Conservation (phyloP, 1,140 invertebrate genomes). For the Caenorhabditis briggsae region DNA sequence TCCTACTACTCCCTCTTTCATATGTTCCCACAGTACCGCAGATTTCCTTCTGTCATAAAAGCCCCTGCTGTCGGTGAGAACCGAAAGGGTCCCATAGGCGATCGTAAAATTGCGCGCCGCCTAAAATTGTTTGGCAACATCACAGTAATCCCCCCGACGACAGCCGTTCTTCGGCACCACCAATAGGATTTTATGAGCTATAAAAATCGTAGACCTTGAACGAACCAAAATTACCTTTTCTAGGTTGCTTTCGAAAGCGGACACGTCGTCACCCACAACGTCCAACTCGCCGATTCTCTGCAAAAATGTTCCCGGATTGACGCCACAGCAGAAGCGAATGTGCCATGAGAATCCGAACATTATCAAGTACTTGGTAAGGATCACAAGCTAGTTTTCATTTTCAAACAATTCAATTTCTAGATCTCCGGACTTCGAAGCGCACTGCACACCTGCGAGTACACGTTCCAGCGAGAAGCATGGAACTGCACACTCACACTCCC, state of each 20-base stretch:
- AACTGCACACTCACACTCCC: slow-evolving; percentile 29
- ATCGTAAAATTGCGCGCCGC: slow-evolving; percentile 22
- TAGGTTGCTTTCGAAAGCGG: slow-evolving; percentile 36
- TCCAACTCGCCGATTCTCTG: slow-evolving; percentile 9
- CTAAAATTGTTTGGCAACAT: slow-evolving; percentile 23
- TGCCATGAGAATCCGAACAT: slow-evolving; percentile 37
- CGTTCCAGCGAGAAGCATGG: slow-evolving; percentile 44
- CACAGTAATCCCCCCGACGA: neutral
- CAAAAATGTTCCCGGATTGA: slow-evolving; percentile 41
- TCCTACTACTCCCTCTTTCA: too few relatives aligned
- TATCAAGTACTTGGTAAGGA: slow-evolving; percentile 21
- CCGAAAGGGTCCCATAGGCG: neutral
- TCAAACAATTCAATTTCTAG: neutral
- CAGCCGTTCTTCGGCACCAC: slow-evolving; percentile 36
- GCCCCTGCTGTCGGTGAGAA: neutral
- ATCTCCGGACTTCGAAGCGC: slow-evolving; percentile 32
- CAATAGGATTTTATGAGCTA: slow-evolving; percentile 1
- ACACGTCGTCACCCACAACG: slow-evolving; percentile 8
- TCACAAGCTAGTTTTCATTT: neutral
- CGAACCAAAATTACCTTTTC: neutral
- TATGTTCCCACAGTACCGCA: too few relatives aligned
- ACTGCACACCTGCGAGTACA: slow-evolving; percentile 34
- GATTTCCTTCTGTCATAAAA: neutral
- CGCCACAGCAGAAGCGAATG: slow-evolving; percentile 38
- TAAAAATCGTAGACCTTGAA: slow-evolving; percentile 7